Base-by-base conservation (phyloP, 2,113 vertebrate species). In the Menidia beryllina region DNA sequence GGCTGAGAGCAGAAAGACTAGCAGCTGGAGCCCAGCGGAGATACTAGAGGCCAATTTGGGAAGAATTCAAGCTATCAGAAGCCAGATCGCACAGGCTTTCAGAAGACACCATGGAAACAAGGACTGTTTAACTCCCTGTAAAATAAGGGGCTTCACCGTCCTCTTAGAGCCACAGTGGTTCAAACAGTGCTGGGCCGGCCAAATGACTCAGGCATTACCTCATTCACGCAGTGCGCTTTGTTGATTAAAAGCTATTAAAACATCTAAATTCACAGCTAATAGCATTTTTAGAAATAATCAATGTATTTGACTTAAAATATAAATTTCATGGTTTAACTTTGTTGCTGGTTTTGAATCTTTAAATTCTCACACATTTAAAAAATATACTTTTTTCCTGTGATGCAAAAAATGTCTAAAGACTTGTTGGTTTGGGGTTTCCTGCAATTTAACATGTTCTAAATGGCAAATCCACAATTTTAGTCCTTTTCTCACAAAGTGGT, bases 41-140 rank as follows among this genome's bases (percentile, higher is more conserved):
- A 81, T 66, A 75, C 53, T 15, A 21, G 54, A 45, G 72, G 59
- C 69, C 81, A 85, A 86, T 91, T 83, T 62, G 57, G 78, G 64
- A 87, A 85, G 77, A 90, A 89, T 84, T 87, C 65, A 66, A 87
- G 85, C 65, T 79, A 88, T 90, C 79, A 74, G 59, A 50, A 71
- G 72, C 53, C 61, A 71, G 72, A 79, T 77, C 74, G 60, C 85
- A 82, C 55, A 86, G 77, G 68, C 72, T 85, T 91, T 85, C 75
- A 83, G 74, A 50, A 24, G 73, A 82, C 67, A 72, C 74, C 59
- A 68, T 84, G 63, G 77, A 69, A 87, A 89, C 81, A 58, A 77
- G 85, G 51, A 24, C 58, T 3, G 38, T 48, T 78, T 47, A 63
- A 77, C 21, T 13, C 56, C 49, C 43, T 27, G 55, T 60, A 75